Base-by-base conservation (phyloP, 2,888 invertebrate genomes). In the Pteria penguin region DNA sequence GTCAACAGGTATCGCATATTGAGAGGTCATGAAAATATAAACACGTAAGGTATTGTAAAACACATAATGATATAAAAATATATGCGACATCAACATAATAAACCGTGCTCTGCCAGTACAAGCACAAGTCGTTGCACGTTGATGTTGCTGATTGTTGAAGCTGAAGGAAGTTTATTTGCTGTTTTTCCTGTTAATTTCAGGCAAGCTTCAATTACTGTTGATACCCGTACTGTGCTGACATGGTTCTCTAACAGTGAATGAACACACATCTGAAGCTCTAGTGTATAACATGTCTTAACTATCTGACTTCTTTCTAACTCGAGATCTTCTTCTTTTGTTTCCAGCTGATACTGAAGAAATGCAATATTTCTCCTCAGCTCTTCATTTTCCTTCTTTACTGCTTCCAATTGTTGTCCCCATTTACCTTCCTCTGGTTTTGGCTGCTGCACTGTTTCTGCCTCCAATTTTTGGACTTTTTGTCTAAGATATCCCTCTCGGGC, bases 91-190 rank as follows among this genome's bases (percentile, higher is more conserved):
- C n/a, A n/a, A n/a, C n/a, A n/a, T n/a, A n/a, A n/a, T n/a, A n/a
- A n/a, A n/a, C n/a, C n/a, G n/a, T n/a, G n/a, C n/a, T n/a, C n/a
- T n/a, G n/a, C n/a, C n/a, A n/a, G n/a, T n/a, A n/a, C n/a, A n/a
- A n/a, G n/a, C 31, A 71, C 63, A n/a, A 79, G 55, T 54, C 78
- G 52, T 54, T 78, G 76, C 2, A 80, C 32, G 61, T 76, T 80
- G 69, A 82, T 80, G 60, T 79, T 75, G 1, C 73, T 62, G 8
- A 79, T 67, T 14, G 75, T 73, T 4, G 75, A 62, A 0, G 31
- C 63, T 33, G 60, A 55, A 14, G 80, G 78, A 4, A 76, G 2
- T 60, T 67, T 70, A 54, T 78, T 74, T 14, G 75, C 29, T 36
- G 57, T 45, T 58, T 70, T 55, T 26, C 63, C 71, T 26, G 65